Evolutionary conservation across 2,113 vertebrate species (phyloP).

Genomic region (Pluvianellus socialis): DNA sequence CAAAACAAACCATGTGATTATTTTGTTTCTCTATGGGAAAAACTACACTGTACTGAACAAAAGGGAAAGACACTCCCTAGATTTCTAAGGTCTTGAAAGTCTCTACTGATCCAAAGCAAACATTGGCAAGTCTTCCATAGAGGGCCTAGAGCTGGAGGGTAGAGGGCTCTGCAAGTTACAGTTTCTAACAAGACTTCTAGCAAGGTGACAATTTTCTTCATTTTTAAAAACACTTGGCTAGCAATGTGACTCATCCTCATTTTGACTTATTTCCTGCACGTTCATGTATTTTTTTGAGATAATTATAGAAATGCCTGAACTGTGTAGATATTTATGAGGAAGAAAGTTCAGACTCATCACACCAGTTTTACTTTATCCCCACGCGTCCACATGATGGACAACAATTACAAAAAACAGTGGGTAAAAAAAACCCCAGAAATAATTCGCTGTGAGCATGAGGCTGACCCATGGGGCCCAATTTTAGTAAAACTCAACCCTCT

Average conservation of each 20-base stretch:
- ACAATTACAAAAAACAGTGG: neutral
- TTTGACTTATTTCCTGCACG: neutral
- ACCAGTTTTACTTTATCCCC: neutral
- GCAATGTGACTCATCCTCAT: neutral
- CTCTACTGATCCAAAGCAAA: neutral
- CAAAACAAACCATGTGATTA: neutral
- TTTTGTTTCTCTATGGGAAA: neutral
- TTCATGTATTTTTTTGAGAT: neutral
- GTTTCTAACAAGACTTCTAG: neutral
- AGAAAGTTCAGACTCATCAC: neutral
- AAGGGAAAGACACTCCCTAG: neutral
- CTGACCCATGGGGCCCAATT: neutral
- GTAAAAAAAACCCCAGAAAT: neutral
- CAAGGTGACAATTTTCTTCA: neutral
- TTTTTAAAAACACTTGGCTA: neutral
- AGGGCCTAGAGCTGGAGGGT: neutral
- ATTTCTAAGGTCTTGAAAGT: neutral
- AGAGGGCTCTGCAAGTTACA: neutral
- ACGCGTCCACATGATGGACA: neutral
- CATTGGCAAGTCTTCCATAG: neutral
- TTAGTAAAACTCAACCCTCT: neutral
- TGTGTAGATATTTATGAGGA: neutral
- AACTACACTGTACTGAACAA: neutral
- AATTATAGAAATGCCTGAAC: neutral
- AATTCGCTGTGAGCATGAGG: fast-evolving